A percentile compares a stretch with the other conserved stretches of the same genome.
phyloP scores from a whole-genome alignment of 2,113 vertebrate genomes.

The Notiomystis cincta region DNA sequence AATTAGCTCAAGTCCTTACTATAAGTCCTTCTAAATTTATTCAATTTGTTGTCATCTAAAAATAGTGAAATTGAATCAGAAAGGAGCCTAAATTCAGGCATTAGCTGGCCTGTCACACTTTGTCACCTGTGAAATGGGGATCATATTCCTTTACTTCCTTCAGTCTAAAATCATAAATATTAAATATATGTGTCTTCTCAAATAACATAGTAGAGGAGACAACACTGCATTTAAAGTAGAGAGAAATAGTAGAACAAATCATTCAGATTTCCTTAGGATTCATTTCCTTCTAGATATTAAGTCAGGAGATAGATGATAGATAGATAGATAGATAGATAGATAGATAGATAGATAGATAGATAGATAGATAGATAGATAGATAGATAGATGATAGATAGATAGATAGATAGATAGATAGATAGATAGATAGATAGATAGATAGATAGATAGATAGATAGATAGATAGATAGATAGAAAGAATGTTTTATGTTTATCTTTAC shows the following conservation, averaged over 20 bases:
- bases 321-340: background rate
- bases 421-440: background rate
- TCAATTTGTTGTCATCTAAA: background rate
- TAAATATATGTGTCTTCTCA: background rate
- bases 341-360: background rate
- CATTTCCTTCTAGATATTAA: background rate
- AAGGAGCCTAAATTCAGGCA: background rate
- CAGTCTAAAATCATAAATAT: background rate
- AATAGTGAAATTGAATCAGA: background rate
- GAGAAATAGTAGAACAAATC: background rate
- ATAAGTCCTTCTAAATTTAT: background rate
- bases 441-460: too few species aligned
- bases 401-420: background rate
- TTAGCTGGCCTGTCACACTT: background rate
- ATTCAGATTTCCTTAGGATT: background rate
- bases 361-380: background rate
- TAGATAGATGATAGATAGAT: background rate
- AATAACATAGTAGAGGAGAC: background rate
- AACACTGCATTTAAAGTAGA: background rate
- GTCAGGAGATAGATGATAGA: background rate
- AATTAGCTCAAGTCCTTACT: background rate
- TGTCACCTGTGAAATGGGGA: background rate
- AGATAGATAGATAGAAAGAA: background rate
- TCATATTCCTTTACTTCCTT: background rate
- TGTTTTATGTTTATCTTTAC: background rate